Evolutionary conservation across 1,140 invertebrate species (phyloP).

Genomic region (Chionoecetes opilio): DNA sequence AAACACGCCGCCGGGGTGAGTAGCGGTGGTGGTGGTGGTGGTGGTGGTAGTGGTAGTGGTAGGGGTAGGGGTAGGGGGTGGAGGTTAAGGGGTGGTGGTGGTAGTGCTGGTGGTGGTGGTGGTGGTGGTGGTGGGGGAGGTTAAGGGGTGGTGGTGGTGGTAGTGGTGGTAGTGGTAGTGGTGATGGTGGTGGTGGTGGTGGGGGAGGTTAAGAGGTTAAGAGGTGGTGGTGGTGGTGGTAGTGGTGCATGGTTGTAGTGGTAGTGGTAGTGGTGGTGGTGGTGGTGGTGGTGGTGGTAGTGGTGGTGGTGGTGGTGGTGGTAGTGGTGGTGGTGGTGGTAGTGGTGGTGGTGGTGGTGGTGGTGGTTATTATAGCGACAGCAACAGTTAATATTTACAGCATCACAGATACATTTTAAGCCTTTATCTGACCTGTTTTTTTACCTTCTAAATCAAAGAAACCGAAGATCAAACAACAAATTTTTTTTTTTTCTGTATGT

Average conservation of each 20-base stretch:
- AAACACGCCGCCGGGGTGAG: not conserved
- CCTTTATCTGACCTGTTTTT: too few relatives aligned
- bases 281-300: not conserved
- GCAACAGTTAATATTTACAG: too few relatives aligned
- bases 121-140: too few relatives aligned
- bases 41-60: too few relatives aligned
- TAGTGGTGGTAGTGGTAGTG: not conserved
- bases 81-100: too few relatives aligned
- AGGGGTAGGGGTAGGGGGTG: too few relatives aligned
- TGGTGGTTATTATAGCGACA: not conserved
- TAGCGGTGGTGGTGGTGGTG: not conserved
- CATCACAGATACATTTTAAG: too few relatives aligned
- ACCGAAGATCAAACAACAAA: too few relatives aligned
- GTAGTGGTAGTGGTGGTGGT: not conserved
- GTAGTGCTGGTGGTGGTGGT: too few relatives aligned
- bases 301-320: not conserved
- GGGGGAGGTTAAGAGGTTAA: too few relatives aligned
- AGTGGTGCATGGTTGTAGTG: not conserved
- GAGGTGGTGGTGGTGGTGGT: not conserved
- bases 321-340: not conserved
- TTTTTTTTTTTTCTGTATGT: too few relatives aligned
- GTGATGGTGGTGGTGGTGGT: not conserved
- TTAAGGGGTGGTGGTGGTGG: not conserved
- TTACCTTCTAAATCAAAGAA: too few relatives aligned
- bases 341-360: not conserved